phyloP scores from a whole-genome alignment of 2,888 invertebrate genomes.

The Hirtodrosophila duncani region DNA sequence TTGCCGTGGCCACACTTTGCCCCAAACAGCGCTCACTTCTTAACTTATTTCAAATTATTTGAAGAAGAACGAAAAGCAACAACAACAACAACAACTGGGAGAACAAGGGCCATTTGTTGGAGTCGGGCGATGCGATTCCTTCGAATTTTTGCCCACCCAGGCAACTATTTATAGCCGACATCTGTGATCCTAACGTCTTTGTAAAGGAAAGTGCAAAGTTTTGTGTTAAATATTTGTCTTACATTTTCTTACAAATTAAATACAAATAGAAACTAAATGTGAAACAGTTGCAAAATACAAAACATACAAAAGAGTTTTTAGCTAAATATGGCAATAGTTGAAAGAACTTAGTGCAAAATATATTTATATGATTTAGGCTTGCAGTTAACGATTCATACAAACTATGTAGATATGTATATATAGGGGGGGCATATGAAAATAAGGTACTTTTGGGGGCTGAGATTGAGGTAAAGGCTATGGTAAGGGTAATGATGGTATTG shows the following conservation, averaged over 20 bases:
- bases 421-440: no score
- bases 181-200: background rate
- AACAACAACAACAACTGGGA: no score
- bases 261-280: slow-evolving; percentile 30
- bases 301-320: slow-evolving; percentile 3
- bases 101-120: no score
- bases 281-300: slow-evolving; percentile 10
- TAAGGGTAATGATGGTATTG: background rate
- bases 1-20: no score
- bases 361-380: slow-evolving; percentile 11
- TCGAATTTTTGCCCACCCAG: no score
- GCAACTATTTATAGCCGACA: slow-evolving; percentile 6
- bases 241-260: slow-evolving; percentile 32
- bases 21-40: no score
- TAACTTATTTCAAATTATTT: no score
- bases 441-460: slow-evolving; percentile 21
- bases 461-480: no score
- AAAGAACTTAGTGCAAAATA: slow-evolving; percentile 27
- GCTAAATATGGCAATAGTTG: slow-evolving; percentile 16
- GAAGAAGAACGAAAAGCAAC: no score
- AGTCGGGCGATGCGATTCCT: no score
- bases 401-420: background rate
- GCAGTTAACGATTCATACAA: no score
- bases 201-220: background rate
- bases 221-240: slow-evolving; percentile 36